Percentiles rank a stretch among this genome's conserved stretches.
These are phyloP conservation scores for Actinostola sp. DNA, from an alignment of 92 coral and sea anemone species.

Conservation along the genomic window DNA sequence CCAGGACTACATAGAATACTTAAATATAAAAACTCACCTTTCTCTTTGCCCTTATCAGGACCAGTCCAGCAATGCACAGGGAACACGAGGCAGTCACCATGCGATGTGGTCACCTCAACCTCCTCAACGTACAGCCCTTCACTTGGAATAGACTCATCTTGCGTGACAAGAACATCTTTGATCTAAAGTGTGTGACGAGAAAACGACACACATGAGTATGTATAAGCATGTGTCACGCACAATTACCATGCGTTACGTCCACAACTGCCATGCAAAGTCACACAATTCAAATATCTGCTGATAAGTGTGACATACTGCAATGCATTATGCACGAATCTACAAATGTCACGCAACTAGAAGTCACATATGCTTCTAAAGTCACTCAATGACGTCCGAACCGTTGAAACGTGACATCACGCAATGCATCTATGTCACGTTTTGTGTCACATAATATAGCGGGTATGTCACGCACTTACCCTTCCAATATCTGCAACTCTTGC, in stretches of 20 bases:
- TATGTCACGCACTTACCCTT: constrained; percentile 49
- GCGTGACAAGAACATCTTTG: constrained; percentile 65
- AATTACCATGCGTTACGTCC: neutral
- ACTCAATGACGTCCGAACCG: too few species aligned
- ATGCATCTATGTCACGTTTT: too few species aligned
- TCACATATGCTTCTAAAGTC: too few species aligned
- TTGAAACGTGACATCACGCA: too few species aligned
- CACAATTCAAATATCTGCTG: constrained; percentile 4
- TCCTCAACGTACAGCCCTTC: constrained; percentile 76
- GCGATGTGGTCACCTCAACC: constrained; percentile 79
- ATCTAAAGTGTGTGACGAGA: constrained; percentile 36
- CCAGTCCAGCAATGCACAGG: constrained; percentile 79
- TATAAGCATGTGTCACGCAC: neutral
- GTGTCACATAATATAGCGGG: neutral
- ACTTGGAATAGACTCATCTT: constrained; percentile 62
- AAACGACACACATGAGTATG: neutral
- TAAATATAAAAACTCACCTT: too few species aligned
- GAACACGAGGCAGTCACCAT: constrained; percentile 63
- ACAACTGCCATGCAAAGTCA: neutral
- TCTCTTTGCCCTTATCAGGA: constrained; percentile 41
- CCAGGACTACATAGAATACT: too few species aligned
- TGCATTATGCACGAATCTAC: too few species aligned
- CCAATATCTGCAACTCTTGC: constrained; percentile 82
- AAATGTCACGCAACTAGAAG: too few species aligned
- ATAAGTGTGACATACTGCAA: too few species aligned